Percentiles rank a stretch among this genome's conserved stretches.
These are phyloP conservation scores for Thryonomys swinderianus DNA, from an alignment of 2,113 vertebrate genomes.

Conservation along the genomic window DNA sequence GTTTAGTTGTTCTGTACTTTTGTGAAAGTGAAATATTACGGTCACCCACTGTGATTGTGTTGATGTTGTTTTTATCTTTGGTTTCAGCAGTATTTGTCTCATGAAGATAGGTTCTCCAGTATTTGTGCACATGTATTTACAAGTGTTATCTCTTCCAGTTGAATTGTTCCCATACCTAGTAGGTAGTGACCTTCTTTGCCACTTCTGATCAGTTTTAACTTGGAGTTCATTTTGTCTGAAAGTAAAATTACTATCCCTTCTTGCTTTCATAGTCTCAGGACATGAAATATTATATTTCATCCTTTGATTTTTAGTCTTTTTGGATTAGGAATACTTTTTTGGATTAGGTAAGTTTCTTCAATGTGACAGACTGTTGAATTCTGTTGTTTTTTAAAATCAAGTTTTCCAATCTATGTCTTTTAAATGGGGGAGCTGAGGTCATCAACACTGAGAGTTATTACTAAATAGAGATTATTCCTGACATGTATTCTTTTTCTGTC, in stretches of 20 bases:
- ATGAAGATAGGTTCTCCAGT: too few species aligned
- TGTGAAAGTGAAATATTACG: too few species aligned
- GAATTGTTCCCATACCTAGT: too few species aligned
- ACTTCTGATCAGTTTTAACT: too few species aligned
- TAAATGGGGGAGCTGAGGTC: background rate
- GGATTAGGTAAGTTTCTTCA: background rate
- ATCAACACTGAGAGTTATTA: background rate
- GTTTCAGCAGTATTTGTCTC: too few species aligned
- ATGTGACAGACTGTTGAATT: background rate
- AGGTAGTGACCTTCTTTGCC: too few species aligned
- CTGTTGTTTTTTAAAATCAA: background rate
- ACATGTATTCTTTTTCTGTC: background rate
- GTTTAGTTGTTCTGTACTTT: too few species aligned
- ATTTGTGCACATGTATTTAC: too few species aligned
- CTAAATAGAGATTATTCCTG: background rate
- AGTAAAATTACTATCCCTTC: background rate
- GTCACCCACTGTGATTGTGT: too few species aligned
- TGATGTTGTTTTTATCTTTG: too few species aligned
- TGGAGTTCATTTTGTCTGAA: too few species aligned
- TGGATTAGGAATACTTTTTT: background rate
- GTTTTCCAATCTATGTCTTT: background rate
- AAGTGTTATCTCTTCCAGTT: too few species aligned
- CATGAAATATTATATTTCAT: background rate
- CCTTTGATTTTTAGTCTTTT: background rate
- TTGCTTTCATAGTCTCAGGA: background rate